A percentile compares a stretch with the other conserved stretches of the same genome.
Conservation (phyloP, 1,140 invertebrate species). For the Chymomyza costata region DNA sequence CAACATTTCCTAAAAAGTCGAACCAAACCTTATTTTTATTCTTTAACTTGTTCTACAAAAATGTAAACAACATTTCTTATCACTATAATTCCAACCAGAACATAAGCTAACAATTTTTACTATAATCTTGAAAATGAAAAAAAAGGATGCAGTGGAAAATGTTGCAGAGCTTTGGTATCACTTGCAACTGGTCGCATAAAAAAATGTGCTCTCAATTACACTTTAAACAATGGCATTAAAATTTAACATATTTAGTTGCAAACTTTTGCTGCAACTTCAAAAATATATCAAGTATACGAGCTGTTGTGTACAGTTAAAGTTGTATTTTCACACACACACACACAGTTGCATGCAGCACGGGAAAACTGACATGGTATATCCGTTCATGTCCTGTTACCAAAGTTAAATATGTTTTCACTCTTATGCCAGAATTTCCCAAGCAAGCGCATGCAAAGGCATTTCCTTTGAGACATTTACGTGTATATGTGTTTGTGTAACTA, state of each 20-base stretch:
- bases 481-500: neutral
- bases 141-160: too few species aligned
- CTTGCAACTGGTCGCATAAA: too few species aligned
- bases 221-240: constrained; percentile 26
- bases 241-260: constrained; percentile 12
- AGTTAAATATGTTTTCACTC: constrained; percentile 34
- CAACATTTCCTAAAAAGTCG: too few species aligned
- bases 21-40: too few species aligned
- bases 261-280: constrained; percentile 24
- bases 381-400: constrained; percentile 34
- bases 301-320: constrained; percentile 21
- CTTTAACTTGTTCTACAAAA: too few species aligned
- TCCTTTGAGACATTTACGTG: constrained; percentile 33
- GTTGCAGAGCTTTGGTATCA: too few species aligned
- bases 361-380: constrained; percentile 19
- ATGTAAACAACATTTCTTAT: too few species aligned
- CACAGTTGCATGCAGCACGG: constrained; percentile 6
- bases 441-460: constrained; percentile 22
- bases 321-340: constrained; percentile 1
- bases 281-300: constrained; percentile 22
- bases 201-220: constrained; percentile 30
- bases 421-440: neutral
- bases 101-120: too few species aligned
- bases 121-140: too few species aligned
- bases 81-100: too few species aligned